A percentile compares a stretch with the other conserved stretches of the same genome.
Evolutionary conservation across 2,113 vertebrate species (phyloP).

Genomic region (Xerus inauris): DNA sequence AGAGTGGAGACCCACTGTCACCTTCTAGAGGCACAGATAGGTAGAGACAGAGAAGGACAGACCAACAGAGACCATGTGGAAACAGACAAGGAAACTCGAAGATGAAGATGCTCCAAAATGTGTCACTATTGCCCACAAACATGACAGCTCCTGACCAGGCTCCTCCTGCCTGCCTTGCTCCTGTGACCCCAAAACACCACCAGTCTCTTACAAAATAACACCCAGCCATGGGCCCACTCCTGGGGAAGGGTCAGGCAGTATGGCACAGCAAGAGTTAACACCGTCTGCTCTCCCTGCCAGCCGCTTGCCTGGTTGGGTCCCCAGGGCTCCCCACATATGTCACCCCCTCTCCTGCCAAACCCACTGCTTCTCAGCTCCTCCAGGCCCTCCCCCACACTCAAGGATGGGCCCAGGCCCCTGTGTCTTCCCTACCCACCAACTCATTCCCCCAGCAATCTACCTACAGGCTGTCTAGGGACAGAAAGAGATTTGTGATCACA

Average conservation of each 20-base stretch:
- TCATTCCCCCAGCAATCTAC: background rate
- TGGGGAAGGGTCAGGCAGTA: background rate
- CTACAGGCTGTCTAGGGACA: background rate
- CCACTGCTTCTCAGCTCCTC: constrained; percentile 76
- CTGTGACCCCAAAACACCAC: background rate
- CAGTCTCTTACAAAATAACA: background rate
- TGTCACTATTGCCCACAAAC: background rate
- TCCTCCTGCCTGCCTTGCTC: background rate
- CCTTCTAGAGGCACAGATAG: constrained; percentile 61
- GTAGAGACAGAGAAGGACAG: constrained; percentile 13
- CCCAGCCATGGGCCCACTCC: background rate
- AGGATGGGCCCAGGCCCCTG: constrained; percentile 12
- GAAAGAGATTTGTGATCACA: background rate
- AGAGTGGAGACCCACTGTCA: constrained; percentile 84
- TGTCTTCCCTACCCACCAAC: background rate
- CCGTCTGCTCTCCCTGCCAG: constrained; percentile 80
- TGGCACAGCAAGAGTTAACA: constrained; percentile 81
- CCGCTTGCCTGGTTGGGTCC: constrained; percentile 83
- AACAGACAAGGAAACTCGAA: background rate
- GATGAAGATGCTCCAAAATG: background rate
- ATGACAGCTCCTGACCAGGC: background rate
- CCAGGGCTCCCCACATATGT: constrained; percentile 85
- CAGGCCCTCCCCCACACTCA: constrained; percentile 60
- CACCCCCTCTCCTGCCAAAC: constrained; percentile 85
- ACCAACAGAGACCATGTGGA: background rate